phyloP scores from a whole-genome alignment of 2,797 vertebrate genomes.

The Scyliorhinus canicula region DNA sequence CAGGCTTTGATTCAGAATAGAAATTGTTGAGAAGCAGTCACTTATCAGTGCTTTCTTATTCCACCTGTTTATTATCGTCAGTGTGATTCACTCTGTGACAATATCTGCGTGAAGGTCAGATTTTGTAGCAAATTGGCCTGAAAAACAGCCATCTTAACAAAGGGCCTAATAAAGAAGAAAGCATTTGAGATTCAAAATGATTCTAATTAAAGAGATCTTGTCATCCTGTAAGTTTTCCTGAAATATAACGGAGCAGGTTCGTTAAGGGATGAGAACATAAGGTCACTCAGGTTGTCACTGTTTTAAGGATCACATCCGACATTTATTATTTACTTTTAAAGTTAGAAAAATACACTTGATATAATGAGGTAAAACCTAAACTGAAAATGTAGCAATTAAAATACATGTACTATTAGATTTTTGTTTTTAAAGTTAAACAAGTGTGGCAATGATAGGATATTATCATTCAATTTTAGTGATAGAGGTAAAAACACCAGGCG shows the following conservation, averaged over 20 bases:
- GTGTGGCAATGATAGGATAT: neutral
- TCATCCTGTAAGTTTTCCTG: neutral
- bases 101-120: constrained; percentile 12
- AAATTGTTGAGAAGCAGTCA: neutral
- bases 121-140: neutral
- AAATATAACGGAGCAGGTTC: neutral
- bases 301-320: neutral
- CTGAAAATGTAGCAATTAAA: neutral
- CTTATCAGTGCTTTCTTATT: constrained; percentile 8
- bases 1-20: neutral
- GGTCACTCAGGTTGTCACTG: neutral
- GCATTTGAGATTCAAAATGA: constrained; percentile 1
- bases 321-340: constrained; percentile 17
- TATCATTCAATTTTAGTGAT: neutral
- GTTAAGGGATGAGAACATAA: neutral
- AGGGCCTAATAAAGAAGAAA: neutral
- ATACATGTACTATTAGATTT: neutral
- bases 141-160: constrained; percentile 1
- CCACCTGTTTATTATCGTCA: neutral
- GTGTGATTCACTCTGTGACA: neutral
- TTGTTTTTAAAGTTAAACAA: neutral
- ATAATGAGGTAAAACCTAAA: neutral
- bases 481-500: no score
- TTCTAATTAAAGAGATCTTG: neutral
- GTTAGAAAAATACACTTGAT: neutral